These are phyloP conservation scores for Malurus elegans DNA, from an alignment of 2,113 vertebrate species.

Conservation along the genomic window DNA sequence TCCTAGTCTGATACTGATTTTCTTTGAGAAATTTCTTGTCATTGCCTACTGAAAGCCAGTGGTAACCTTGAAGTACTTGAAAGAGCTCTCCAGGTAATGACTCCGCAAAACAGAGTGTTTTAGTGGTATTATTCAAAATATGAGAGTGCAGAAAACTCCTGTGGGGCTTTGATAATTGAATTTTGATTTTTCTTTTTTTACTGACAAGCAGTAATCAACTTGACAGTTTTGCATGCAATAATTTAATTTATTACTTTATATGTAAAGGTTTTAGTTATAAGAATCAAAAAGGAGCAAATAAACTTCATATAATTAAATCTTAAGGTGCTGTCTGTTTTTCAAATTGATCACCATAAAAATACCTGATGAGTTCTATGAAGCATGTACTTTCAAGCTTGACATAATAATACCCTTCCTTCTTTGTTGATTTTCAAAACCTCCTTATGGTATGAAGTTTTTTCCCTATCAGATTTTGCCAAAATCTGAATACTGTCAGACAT, in stretches of 20 bases:
- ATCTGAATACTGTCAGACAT: not conserved
- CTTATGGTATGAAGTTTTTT: not conserved
- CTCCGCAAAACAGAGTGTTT: not conserved
- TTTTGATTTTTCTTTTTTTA: not conserved
- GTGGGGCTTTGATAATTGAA: not conserved
- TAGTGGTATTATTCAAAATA: not conserved
- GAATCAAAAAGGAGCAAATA: slow-evolving; percentile 4
- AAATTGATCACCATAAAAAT: not conserved
- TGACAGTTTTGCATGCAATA: not conserved
- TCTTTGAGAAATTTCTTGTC: not conserved
- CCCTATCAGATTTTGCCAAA: not conserved
- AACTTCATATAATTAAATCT: not conserved
- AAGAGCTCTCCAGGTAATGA: not conserved
- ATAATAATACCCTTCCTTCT: not conserved
- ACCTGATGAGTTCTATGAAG: not conserved
- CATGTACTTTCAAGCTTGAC: not conserved
- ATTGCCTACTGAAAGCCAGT: not conserved
- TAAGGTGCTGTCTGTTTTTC: not conserved
- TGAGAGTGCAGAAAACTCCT: not conserved
- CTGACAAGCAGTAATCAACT: not conserved
- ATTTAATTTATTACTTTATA: not conserved
- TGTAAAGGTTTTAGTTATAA: not conserved
- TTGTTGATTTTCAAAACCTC: not conserved
- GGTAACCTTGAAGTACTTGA: not conserved
- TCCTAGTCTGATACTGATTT: not conserved